Conservation (phyloP, 1,140 invertebrate genomes). For the Pseudachorutes palmiensis region DNA sequence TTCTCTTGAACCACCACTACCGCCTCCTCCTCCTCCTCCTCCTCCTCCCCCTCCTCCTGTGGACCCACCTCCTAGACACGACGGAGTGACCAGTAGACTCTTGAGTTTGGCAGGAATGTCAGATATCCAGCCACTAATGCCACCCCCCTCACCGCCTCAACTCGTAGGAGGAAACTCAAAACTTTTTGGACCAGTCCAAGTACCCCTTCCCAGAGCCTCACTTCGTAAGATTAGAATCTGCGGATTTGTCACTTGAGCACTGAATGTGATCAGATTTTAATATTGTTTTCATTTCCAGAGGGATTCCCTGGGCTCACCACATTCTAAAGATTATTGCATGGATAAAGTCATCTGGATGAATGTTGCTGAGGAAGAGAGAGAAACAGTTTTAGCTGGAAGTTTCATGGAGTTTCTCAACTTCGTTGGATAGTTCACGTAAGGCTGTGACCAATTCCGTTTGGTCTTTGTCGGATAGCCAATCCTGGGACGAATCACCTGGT, state of each 20-base stretch:
- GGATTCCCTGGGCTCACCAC: conserved; percentile 11
- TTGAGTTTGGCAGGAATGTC: too few species aligned
- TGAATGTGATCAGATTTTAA: too few species aligned
- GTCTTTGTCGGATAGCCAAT: conserved; percentile 35
- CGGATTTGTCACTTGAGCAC: too few species aligned
- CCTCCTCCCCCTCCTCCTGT: too few species aligned
- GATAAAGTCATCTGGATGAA: background rate
- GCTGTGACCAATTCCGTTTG: conserved; percentile 32
- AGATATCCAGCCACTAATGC: too few species aligned
- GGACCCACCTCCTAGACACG: too few species aligned
- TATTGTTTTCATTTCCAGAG: background rate
- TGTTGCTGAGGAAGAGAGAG: background rate
- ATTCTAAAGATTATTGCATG: background rate
- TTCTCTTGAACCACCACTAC: too few species aligned
- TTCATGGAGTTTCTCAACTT: conserved; percentile 37
- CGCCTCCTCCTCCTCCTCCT: conserved; percentile 5
- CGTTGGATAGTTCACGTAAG: conserved; percentile 31
- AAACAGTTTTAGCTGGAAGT: conserved; percentile 14
- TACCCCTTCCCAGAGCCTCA: background rate
- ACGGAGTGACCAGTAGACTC: too few species aligned
- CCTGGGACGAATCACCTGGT: conserved; percentile 24
- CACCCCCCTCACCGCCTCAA: background rate
- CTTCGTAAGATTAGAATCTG: background rate
- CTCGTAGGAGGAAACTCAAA: background rate
- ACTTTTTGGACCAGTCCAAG: background rate